Evolutionary conservation across 2,113 vertebrate genomes (phyloP).

Genomic region (Aramus guarauna): DNA sequence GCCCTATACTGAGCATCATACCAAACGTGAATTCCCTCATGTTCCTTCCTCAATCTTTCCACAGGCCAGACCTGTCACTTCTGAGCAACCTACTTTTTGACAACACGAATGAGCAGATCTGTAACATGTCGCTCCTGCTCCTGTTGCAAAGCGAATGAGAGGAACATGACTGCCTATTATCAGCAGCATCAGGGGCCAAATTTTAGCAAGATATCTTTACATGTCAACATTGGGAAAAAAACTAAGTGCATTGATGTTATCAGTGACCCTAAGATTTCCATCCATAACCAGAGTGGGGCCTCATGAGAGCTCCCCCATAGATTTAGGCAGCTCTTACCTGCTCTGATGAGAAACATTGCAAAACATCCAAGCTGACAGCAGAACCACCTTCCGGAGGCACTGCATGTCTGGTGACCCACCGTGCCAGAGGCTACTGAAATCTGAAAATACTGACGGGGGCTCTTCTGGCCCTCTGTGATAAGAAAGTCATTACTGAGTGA

Average conservation of each 20-base stretch:
- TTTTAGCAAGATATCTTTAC: not conserved
- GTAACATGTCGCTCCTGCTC: not conserved
- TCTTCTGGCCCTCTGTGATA: constrained; percentile 34
- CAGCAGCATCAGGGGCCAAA: not conserved
- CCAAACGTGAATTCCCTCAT: not conserved
- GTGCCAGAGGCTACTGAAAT: not conserved
- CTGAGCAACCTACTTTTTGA: not conserved
- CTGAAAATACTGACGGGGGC: not conserved
- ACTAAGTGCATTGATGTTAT: not conserved
- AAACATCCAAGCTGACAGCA: not conserved
- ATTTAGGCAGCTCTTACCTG: not conserved
- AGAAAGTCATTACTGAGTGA: constrained; percentile 25
- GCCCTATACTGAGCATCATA: not conserved
- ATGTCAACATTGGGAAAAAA: not conserved
- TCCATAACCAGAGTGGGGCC: rapidly evolving
- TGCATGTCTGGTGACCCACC: not conserved
- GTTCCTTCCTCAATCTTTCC: not conserved
- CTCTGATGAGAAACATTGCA: not conserved
- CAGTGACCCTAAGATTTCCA: not conserved
- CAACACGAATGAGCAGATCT: not conserved
- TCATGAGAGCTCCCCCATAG: not conserved
- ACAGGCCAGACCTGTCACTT: not conserved
- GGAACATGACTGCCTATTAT: not conserved
- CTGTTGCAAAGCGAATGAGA: not conserved
- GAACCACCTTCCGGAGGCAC: not conserved